A percentile compares a stretch with the other conserved stretches of the same genome.
These are phyloP conservation scores for Scelioninae gen. 2 DNA, from an alignment of 2,888 invertebrate species.

Conservation along the genomic window DNA sequence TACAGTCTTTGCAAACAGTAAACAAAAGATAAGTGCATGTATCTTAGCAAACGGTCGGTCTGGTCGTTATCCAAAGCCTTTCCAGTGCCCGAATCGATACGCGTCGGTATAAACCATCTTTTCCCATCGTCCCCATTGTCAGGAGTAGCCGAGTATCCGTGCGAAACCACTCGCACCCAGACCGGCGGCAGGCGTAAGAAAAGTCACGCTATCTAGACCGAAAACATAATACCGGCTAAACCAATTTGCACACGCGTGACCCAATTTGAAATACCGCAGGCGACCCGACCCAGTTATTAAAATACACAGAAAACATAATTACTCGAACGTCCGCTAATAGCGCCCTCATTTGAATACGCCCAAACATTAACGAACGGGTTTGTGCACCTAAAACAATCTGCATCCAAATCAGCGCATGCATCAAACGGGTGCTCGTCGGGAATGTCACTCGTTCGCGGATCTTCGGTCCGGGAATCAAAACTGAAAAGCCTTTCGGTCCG, in stretches of 20 bases:
- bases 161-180: too few species aligned
- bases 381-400: too few species aligned
- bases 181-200: too few species aligned
- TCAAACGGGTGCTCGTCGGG: too few species aligned
- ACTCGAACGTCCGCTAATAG: slow-evolving; percentile 2
- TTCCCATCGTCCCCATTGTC: background rate
- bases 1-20: background rate
- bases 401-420: too few species aligned
- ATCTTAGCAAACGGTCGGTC: slow-evolving; percentile 6
- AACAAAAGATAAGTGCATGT: slow-evolving; percentile 8
- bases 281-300: slow-evolving; percentile 4
- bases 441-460: too few species aligned
- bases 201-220: slow-evolving; percentile 12
- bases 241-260: slow-evolving; percentile 7
- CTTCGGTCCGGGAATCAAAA: too few species aligned
- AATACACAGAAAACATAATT: slow-evolving; percentile 20
- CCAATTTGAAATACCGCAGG: slow-evolving; percentile 5
- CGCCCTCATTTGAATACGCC: background rate
- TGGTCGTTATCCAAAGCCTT: slow-evolving; percentile 16
- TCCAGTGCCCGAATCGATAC: slow-evolving; percentile 18
- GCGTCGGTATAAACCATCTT: slow-evolving; percentile 9
- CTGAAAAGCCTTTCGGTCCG: too few species aligned
- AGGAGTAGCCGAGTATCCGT: too few species aligned
- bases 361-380: too few species aligned
- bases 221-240: slow-evolving; percentile 15